These are phyloP conservation scores for Melanerpes aurifrons DNA, from an alignment of 2,113 vertebrate species.

Conservation along the genomic window DNA sequence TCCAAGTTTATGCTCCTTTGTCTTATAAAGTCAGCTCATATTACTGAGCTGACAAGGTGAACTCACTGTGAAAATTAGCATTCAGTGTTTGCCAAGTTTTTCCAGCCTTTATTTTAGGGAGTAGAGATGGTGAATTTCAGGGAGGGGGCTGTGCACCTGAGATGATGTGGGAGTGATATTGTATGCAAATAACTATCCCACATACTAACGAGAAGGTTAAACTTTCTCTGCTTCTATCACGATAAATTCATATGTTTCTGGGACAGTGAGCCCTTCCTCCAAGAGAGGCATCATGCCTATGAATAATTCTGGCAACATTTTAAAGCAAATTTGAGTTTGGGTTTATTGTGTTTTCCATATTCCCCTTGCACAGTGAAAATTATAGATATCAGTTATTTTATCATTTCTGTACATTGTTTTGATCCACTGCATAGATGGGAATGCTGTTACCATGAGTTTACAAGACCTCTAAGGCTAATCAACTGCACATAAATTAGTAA, in stretches of 20 bases:
- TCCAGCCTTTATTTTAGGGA: background rate
- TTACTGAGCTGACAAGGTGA: background rate
- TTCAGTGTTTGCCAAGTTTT: background rate
- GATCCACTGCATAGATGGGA: background rate
- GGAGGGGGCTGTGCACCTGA: background rate
- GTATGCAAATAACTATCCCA: background rate
- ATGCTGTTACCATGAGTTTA: background rate
- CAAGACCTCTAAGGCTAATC: slow-evolving; percentile 25
- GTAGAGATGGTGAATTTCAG: background rate
- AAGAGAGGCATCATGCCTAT: background rate
- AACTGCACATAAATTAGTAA: slow-evolving; percentile 41
- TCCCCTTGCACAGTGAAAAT: background rate
- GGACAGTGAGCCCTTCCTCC: background rate
- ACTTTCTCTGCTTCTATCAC: background rate
- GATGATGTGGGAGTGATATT: background rate
- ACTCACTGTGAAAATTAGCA: background rate
- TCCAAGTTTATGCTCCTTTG: background rate
- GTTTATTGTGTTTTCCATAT: background rate
- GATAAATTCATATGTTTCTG: background rate
- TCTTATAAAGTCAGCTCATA: background rate
- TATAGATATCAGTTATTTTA: background rate
- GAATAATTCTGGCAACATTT: background rate
- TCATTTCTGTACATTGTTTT: background rate
- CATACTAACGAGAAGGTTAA: background rate
- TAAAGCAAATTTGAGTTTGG: background rate